Evolutionary conservation across 2,113 vertebrate genomes (phyloP).

Genomic region (Oncorhynchus clarkii): DNA sequence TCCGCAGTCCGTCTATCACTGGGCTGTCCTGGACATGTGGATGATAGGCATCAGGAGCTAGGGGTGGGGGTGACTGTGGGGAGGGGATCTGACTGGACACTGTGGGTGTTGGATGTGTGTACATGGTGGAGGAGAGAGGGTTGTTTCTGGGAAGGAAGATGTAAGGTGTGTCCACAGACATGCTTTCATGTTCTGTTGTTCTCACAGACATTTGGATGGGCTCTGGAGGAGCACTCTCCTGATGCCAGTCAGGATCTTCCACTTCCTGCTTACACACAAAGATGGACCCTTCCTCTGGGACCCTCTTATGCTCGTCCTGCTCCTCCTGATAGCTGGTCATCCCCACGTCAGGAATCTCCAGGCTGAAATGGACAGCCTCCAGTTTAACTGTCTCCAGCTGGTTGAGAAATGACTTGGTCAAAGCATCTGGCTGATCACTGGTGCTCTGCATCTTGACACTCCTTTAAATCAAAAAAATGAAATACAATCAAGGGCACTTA

Average conservation of each 20-base stretch:
- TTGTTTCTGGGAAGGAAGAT: not conserved
- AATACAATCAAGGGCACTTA: not conserved
- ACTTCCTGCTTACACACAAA: conserved; percentile 5
- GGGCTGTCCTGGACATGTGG: not conserved
- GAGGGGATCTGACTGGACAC: not conserved
- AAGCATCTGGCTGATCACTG: not conserved
- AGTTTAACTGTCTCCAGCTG: not conserved
- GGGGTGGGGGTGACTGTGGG: not conserved
- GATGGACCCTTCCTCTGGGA: not conserved
- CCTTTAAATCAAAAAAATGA: not conserved
- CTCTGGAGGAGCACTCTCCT: not conserved
- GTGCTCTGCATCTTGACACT: not conserved
- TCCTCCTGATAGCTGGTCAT: not conserved
- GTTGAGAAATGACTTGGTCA: not conserved
- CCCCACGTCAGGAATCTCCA: not conserved
- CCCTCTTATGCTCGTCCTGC: not conserved
- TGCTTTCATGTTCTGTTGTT: not conserved
- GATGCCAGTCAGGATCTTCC: not conserved
- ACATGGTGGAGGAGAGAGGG: not conserved
- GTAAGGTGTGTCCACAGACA: not conserved
- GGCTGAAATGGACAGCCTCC: not conserved
- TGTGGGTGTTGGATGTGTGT: not conserved
- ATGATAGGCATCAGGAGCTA: not conserved
- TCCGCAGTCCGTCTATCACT: not conserved
- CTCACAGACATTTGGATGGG: not conserved